These are phyloP conservation scores for Catagonus wagneri DNA, from an alignment of 2,113 vertebrate species.

Conservation along the genomic window DNA sequence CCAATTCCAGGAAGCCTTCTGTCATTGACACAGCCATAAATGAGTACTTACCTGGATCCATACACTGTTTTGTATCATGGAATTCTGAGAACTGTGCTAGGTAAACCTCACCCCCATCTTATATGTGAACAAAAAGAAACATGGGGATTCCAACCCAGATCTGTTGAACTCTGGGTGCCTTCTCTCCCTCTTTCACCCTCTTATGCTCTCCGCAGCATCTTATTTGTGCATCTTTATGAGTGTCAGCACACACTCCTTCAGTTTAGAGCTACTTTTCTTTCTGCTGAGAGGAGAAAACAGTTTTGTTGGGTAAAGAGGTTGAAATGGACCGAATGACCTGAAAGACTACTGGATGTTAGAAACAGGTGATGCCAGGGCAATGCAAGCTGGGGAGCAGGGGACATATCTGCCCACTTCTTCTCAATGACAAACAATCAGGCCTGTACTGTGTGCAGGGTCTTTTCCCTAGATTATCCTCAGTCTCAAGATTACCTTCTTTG, in stretches of 20 bases:
- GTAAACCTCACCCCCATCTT: neutral
- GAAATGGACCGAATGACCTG: neutral
- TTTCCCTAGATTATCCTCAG: neutral
- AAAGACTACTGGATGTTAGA: neutral
- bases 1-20: neutral
- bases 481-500: conserved; percentile 50
- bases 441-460: neutral
- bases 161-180: neutral
- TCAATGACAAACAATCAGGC: neutral
- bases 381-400: neutral
- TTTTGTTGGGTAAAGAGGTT: neutral
- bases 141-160: neutral
- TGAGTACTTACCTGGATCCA: neutral
- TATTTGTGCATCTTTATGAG: neutral
- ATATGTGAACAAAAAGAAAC: neutral
- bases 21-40: neutral
- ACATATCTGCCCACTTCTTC: neutral
- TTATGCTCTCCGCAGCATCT: neutral
- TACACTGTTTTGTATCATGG: neutral
- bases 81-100: neutral
- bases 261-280: conserved; percentile 11
- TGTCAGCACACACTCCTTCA: neutral
- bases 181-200: neutral
- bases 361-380: neutral
- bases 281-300: conserved; percentile 4